Evolutionary conservation across 2,113 vertebrate species (phyloP).

Genomic region (Deroptyus accipitrinus): DNA sequence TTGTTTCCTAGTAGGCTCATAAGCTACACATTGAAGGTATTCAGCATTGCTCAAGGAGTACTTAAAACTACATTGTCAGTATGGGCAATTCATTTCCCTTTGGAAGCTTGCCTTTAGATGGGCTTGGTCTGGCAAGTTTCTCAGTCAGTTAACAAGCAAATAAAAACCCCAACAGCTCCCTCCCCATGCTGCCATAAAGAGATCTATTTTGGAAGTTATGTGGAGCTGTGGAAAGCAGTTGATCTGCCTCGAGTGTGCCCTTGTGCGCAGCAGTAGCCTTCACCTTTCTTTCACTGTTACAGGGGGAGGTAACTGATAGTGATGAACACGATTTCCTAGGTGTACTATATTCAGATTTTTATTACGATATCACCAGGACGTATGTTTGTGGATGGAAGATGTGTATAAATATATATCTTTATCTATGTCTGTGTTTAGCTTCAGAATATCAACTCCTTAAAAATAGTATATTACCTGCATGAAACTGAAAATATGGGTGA

Average conservation of each 20-base stretch:
- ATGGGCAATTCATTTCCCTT: not conserved
- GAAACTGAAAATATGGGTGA: constrained; percentile 56
- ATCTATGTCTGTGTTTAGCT: constrained; percentile 25
- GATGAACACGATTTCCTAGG: constrained; percentile 21
- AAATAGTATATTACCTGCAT: constrained; percentile 62
- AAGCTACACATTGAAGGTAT: not conserved
- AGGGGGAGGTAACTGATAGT: constrained; percentile 28
- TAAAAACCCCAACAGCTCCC: not conserved
- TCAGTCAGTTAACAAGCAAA: not conserved
- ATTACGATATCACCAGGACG: constrained; percentile 53
- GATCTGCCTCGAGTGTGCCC: not conserved
- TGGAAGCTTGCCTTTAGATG: not conserved
- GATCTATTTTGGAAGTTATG: not conserved
- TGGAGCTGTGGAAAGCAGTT: not conserved
- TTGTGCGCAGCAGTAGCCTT: constrained; percentile 20
- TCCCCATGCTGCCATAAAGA: not conserved
- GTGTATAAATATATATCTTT: not conserved
- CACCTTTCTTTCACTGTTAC: not conserved
- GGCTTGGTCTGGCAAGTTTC: not conserved
- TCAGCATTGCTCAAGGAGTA: not conserved
- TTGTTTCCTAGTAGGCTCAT: not conserved
- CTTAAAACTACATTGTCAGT: not conserved
- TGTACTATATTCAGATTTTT: constrained; percentile 51
- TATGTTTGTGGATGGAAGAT: constrained; percentile 54
- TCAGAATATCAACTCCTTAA: constrained; percentile 14